A percentile compares a stretch with the other conserved stretches of the same genome.
phyloP scores from a whole-genome alignment of 2,113 vertebrate species.

The Naja naja region DNA sequence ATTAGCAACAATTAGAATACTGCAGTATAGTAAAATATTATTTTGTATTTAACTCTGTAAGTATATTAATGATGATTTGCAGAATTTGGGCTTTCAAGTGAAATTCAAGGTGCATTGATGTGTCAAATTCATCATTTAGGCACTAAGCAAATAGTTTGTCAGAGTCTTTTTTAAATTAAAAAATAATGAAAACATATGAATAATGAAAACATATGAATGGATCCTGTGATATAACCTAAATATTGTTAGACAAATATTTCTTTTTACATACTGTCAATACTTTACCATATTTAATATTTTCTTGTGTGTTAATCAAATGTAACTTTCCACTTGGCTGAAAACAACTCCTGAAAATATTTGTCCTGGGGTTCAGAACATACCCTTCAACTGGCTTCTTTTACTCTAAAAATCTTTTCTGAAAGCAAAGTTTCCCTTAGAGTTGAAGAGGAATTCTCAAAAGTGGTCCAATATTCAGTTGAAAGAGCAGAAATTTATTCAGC shows the following conservation, averaged over 20 bases:
- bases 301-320: neutral
- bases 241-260: neutral
- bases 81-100: neutral
- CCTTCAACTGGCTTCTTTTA: conserved; percentile 38
- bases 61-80: neutral
- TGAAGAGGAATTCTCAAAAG: conserved; percentile 25
- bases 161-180: neutral
- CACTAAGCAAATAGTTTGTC: neutral
- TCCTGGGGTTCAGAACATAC: conserved; percentile 11
- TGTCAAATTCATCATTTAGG: neutral
- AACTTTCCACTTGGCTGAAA: neutral
- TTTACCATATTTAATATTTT: neutral
- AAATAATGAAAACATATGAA: too few species aligned
- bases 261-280: neutral
- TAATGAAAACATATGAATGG: neutral
- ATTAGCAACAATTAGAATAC: neutral
- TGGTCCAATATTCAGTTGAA: neutral
- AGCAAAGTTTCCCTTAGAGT: conserved; percentile 16
- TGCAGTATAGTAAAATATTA: neutral
- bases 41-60: neutral
- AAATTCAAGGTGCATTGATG: neutral
- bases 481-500: neutral
- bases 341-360: neutral
- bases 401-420: conserved; percentile 22
- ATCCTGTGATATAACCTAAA: too few species aligned